These are phyloP conservation scores for Lycaon pictus DNA, from an alignment of 2,113 vertebrate species.

Conservation along the genomic window DNA sequence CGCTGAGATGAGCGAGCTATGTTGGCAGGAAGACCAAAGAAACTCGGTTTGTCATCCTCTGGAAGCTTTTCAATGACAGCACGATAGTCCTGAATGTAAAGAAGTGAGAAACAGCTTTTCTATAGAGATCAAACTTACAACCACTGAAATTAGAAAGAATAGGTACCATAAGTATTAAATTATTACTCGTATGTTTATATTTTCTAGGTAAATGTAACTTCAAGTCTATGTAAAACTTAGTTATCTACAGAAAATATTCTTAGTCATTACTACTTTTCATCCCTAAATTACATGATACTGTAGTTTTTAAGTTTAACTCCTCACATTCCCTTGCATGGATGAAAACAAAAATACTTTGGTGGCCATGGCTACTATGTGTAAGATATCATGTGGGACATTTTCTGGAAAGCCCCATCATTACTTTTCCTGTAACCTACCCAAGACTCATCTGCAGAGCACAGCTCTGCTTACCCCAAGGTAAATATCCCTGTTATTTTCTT, in stretches of 20 bases:
- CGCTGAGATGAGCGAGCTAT: conserved; percentile 96
- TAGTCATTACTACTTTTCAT: background rate
- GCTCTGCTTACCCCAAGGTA: background rate
- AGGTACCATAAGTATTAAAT: background rate
- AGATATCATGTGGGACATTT: background rate
- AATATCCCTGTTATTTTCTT: background rate
- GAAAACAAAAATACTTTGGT: background rate
- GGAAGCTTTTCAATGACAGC: conserved; percentile 94
- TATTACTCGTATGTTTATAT: background rate
- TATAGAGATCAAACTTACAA: background rate
- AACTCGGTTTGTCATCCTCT: conserved; percentile 96
- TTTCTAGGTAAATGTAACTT: background rate
- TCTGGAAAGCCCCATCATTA: background rate
- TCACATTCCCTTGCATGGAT: background rate
- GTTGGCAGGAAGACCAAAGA: conserved; percentile 97
- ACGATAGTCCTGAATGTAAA: conserved; percentile 92
- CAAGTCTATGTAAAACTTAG: background rate
- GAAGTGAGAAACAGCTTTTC: background rate
- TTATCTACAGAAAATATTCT: background rate
- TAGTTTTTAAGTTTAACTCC: background rate
- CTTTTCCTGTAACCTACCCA: background rate
- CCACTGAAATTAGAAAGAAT: background rate
- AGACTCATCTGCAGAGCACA: background rate
- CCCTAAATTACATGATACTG: background rate
- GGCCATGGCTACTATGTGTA: background rate